Conservation (phyloP, 2,888 invertebrate species). For the Trilocha varians region DNA sequence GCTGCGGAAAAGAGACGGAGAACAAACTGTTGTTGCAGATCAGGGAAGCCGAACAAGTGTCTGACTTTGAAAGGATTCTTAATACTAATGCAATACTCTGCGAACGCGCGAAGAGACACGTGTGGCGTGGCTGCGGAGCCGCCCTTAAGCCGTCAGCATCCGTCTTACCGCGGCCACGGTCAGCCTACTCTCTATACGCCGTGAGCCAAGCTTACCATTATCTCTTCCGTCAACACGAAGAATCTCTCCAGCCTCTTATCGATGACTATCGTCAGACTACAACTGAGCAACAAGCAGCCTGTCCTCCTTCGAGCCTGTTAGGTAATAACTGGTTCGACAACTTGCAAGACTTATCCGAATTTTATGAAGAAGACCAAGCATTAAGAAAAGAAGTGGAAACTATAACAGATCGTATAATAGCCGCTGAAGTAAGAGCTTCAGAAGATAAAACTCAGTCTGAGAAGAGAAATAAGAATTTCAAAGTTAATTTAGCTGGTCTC, state of each 20-base stretch:
- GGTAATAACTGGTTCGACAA: conserved; percentile 52
- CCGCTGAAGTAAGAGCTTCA: conserved; percentile 34
- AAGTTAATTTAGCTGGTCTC: conserved; percentile 58
- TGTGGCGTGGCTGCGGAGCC: conserved; percentile 51
- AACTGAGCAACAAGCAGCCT: conserved; percentile 24
- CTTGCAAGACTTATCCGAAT: conserved; percentile 59
- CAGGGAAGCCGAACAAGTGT: conserved; percentile 74
- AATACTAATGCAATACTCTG: conserved; percentile 71
- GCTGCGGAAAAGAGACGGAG: conserved; percentile 61
- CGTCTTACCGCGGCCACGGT: conserved; percentile 47
- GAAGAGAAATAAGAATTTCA: conserved; percentile 43
- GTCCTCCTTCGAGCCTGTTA: conserved; percentile 36
- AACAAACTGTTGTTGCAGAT: conserved; percentile 70
- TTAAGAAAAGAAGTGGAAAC: conserved; percentile 48
- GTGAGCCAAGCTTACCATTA: conserved; percentile 61
- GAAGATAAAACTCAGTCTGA: conserved; percentile 23
- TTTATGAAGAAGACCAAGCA: conserved; percentile 62
- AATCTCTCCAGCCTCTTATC: conserved; percentile 57
- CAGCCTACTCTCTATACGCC: conserved; percentile 56
- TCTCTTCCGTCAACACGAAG: conserved; percentile 60
- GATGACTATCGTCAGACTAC: conserved; percentile 44
- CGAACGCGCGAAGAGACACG: conserved; percentile 50
- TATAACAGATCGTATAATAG: conserved; percentile 46
- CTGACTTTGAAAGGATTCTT: conserved; percentile 77
- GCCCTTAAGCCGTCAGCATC: conserved; percentile 42